Percentiles rank a stretch among this genome's conserved stretches.
Evolutionary conservation across 1,140 invertebrate genomes (phyloP).

Genomic region (Calephelis virginiensis): DNA sequence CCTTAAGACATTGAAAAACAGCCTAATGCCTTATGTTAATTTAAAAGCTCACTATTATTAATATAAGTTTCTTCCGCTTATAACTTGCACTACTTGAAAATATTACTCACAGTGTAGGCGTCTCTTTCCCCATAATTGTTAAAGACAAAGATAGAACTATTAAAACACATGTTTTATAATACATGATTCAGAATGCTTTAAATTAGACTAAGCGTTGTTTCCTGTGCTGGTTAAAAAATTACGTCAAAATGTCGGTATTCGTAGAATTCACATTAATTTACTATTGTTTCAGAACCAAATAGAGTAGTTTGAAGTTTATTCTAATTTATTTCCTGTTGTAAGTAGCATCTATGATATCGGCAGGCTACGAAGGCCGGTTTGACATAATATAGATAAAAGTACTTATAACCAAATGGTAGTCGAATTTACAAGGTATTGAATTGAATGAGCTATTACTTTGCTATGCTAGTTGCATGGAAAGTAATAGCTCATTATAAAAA

Average conservation of each 20-base stretch:
- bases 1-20: no score
- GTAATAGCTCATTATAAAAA: no score
- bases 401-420: no score
- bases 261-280: not conserved
- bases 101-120: not conserved
- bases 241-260: not conserved
- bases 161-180: conserved; percentile 2
- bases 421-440: no score
- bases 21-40: not conserved
- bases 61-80: not conserved
- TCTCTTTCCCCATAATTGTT: not conserved
- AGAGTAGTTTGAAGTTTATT: no score
- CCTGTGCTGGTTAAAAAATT: not conserved
- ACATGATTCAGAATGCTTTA: not conserved
- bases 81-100: not conserved
- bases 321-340: no score
- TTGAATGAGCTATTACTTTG: no score
- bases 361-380: no score
- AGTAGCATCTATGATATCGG: no score
- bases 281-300: no score
- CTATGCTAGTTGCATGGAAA: no score
- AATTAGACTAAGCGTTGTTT: conserved; percentile 2
- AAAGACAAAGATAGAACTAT: not conserved
- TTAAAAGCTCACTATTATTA: not conserved
- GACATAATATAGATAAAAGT: no score